Percentiles rank a stretch among this genome's conserved stretches.
Evolutionary conservation across 2,113 vertebrate species (phyloP).

Genomic region (Montifringilla adamsi): DNA sequence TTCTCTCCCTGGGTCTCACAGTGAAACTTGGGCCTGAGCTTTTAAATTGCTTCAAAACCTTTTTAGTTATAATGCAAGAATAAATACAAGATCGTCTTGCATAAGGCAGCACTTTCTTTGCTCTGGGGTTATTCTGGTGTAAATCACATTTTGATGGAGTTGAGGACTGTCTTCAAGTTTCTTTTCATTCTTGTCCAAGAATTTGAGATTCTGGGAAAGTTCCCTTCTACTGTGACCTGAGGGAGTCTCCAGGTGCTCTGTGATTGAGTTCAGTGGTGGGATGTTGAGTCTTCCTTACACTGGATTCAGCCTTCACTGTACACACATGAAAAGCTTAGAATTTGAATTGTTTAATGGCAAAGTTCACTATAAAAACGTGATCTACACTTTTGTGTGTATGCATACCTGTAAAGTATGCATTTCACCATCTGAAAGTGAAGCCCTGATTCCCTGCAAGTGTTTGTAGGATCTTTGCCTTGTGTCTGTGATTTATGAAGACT

Average conservation of each 20-base stretch:
- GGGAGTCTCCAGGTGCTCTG: too few relatives aligned
- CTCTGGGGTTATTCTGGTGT: background rate
- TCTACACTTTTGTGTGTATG: background rate
- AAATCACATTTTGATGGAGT: background rate
- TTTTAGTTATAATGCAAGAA: background rate
- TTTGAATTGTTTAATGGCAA: background rate
- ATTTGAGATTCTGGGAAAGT: background rate
- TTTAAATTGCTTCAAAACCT: background rate
- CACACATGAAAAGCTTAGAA: background rate
- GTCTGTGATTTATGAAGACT: fast-evolving
- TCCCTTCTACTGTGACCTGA: background rate
- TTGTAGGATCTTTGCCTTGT: background rate
- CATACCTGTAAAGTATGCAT: background rate
- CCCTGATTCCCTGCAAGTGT: background rate
- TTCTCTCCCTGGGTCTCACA: background rate
- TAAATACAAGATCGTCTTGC: background rate
- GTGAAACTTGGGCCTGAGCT: background rate
- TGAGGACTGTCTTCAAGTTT: background rate
- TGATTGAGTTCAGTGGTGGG: fast-evolving
- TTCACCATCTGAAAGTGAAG: background rate
- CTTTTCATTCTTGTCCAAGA: background rate
- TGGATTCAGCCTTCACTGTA: background rate
- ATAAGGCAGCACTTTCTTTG: background rate
- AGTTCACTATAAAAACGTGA: background rate
- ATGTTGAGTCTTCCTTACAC: fast-evolving